Base-by-base conservation (phyloP, 2,113 vertebrate genomes). In the Urocitellus parryii region DNA sequence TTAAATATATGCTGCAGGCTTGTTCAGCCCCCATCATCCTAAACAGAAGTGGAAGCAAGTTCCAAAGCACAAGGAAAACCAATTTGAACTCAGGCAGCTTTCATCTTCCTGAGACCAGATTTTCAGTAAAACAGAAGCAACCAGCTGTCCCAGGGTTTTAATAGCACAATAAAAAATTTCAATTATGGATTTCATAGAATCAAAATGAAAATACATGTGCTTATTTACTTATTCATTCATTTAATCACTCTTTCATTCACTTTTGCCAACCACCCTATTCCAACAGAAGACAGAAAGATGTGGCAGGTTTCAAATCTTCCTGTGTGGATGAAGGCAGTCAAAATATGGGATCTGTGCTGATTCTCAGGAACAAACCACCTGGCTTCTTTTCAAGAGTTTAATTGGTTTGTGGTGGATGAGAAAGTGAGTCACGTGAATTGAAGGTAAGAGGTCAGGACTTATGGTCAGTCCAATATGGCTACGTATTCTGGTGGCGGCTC, bases 1-100 rank as follows among this genome's bases (percentile, higher is more conserved):
- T 92, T 92, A 96, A 97, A 95, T 42, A 83, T 7, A 1, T 51
- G 88, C 80, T 68, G 14, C 65, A 76, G 84, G 84, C 65, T 91
- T 65, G 88, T 88, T 25, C 86, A 32, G 70, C 7, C 42, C 48
- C 53, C 29, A 5, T 39, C 53, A 58, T 78, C 83, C 4, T 10
- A 77, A 93, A 89, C 25, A 74, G 79, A 48, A 37, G n/a, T 70
- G 22, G 37, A 93, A 39, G 83, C 48, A 77, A 88, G 78, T 63
- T 78, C 78, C 73, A 93, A 86, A 86, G 74, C 68, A 45, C 45
- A 4, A 85, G 70, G 67, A 80, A 92, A 82, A 81, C 16, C 51
- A 51, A 81, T 82, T 70, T 39, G 72, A 86, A 96, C 68, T 25
- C 58, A 58, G 0, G 3, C 1, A 37, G 25, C 88, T 96, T 96